phyloP scores from a whole-genome alignment of 1,140 invertebrate species.

The Drosophila kepulauana region DNA sequence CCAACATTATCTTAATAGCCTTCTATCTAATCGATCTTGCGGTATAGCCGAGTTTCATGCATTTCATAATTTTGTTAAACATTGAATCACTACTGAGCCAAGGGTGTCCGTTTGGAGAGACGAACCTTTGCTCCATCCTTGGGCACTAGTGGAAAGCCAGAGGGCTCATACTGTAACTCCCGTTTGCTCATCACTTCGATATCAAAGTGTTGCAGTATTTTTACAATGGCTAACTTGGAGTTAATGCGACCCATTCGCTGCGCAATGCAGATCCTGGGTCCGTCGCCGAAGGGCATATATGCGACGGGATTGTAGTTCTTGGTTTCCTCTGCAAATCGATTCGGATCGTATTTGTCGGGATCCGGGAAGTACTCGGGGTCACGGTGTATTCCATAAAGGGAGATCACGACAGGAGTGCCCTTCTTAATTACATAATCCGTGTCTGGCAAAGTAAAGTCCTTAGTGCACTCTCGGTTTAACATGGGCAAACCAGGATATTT shows the following conservation, averaged over 20 bases:
- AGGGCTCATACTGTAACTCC: constrained; percentile 54
- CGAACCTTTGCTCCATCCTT: constrained; percentile 68
- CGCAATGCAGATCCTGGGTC: constrained; percentile 86
- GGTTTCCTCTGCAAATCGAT: constrained; percentile 87
- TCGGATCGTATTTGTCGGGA: constrained; percentile 88
- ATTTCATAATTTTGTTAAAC: constrained; percentile 27
- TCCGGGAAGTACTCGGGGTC: constrained; percentile 88
- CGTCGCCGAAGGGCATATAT: constrained; percentile 90
- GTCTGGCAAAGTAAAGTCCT: constrained; percentile 84
- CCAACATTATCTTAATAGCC: no score
- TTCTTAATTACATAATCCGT: constrained; percentile 84
- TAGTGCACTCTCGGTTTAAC: constrained; percentile 85
- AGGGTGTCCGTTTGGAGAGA: constrained; percentile 53
- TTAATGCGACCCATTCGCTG: constrained; percentile 68
- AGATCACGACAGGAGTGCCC: constrained; percentile 85
- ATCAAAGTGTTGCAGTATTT: constrained; percentile 66
- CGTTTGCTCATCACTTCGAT: constrained; percentile 62
- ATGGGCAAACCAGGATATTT: constrained; percentile 87
- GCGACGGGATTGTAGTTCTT: constrained; percentile 77
- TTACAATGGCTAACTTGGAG: constrained; percentile 66
- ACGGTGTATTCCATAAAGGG: constrained; percentile 84
- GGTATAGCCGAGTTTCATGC: background rate
- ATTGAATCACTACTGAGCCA: background rate
- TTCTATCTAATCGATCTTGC: background rate
- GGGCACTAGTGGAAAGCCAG: constrained; percentile 59